These are phyloP conservation scores for Lacerta bilineata DNA, from an alignment of 2,797 vertebrate genomes.

Conservation along the genomic window DNA sequence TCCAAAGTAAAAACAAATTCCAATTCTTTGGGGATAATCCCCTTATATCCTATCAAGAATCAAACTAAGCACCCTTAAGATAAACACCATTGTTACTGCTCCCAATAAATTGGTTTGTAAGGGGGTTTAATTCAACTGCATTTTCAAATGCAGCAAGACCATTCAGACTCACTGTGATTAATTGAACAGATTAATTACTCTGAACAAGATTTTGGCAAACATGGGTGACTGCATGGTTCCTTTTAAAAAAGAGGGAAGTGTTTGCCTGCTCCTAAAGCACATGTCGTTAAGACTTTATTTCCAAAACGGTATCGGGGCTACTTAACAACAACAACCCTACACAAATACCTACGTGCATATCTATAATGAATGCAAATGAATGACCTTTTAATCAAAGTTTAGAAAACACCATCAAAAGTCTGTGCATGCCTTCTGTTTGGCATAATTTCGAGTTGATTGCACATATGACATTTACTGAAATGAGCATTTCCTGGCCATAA, in stretches of 20 bases:
- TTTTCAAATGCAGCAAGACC: slow-evolving; percentile 11
- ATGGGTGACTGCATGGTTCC: background rate
- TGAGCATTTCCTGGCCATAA: background rate
- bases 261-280: background rate
- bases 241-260: background rate
- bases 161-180: background rate
- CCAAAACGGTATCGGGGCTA: too few relatives aligned
- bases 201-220: background rate
- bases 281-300: background rate
- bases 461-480: slow-evolving; percentile 63
- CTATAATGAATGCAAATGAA: slow-evolving; percentile 28
- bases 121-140: background rate
- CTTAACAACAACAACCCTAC: too few relatives aligned
- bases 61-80: background rate
- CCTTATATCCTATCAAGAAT: background rate
- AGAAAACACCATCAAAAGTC: slow-evolving; percentile 9
- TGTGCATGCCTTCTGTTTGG: background rate
- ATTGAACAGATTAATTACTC: background rate
- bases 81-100: background rate
- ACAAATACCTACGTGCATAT: background rate
- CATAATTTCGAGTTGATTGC: slow-evolving; percentile 44
- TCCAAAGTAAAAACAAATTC: background rate
- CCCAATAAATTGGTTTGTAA: background rate
- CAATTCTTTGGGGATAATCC: background rate
- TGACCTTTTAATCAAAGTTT: slow-evolving; percentile 37